A percentile compares a stretch with the other conserved stretches of the same genome.
Conservation (phyloP, 2,113 vertebrate species). For the Urocitellus parryii region DNA sequence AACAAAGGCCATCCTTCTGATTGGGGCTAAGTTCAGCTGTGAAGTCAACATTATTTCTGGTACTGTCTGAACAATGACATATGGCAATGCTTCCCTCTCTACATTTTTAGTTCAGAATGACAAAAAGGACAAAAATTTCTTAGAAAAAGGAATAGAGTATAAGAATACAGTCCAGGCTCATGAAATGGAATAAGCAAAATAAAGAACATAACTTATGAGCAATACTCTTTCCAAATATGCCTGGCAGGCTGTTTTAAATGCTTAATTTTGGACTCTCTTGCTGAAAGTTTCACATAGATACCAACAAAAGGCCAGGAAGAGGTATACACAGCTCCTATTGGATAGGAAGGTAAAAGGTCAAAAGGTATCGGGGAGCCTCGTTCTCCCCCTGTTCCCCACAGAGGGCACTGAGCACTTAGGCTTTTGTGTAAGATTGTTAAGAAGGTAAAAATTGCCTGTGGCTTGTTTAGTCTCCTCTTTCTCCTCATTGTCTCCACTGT, state of each 20-base stretch:
- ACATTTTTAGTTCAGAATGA: constrained; percentile 42
- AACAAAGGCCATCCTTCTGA: constrained; percentile 73
- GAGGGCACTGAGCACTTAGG: neutral
- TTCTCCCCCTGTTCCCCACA: neutral
- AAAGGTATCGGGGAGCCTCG: neutral
- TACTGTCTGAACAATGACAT: constrained; percentile 69
- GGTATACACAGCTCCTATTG: rapidly evolving
- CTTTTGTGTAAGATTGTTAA: neutral
- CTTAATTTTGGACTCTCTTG: constrained; percentile 44
- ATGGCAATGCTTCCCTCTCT: constrained; percentile 10
- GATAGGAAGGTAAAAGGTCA: neutral
- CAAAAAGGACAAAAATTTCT: constrained; percentile 63
- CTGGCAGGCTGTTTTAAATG: constrained; percentile 57
- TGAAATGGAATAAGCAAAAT: constrained; percentile 36
- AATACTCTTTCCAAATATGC: constrained; percentile 19
- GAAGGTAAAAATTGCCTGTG: neutral
- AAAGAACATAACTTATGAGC: constrained; percentile 65
- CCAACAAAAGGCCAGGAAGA: neutral
- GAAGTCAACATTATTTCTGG: constrained; percentile 72
- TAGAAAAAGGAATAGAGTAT: constrained; percentile 44
- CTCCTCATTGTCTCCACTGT: neutral
- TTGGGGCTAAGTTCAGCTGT: neutral
- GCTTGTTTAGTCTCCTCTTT: neutral
- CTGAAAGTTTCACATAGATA: neutral
- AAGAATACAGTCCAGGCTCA: neutral